Conservation (phyloP, 2,113 vertebrate genomes). For the Leiothrix lutea region DNA sequence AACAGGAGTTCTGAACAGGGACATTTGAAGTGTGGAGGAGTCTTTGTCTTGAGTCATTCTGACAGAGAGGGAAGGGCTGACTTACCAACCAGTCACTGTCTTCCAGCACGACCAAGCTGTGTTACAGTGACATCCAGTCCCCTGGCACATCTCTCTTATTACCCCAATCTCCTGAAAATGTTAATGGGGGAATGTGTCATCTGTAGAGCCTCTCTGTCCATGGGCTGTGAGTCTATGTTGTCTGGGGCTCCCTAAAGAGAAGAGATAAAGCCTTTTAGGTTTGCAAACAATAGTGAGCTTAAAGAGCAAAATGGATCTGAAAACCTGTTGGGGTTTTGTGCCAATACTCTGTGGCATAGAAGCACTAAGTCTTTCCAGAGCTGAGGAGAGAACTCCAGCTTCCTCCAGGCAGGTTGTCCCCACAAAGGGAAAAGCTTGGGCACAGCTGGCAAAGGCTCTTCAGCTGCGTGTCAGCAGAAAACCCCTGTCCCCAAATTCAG, state of each 20-base stretch:
- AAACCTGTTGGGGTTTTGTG: constrained; percentile 40
- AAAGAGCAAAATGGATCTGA: constrained; percentile 29
- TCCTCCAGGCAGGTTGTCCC: neutral
- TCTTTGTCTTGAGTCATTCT: constrained; percentile 56
- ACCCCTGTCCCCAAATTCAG: neutral
- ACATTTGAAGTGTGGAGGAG: constrained; percentile 43
- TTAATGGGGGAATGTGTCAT: neutral
- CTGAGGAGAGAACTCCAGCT: neutral
- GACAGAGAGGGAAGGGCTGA: constrained; percentile 40
- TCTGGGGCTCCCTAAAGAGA: neutral
- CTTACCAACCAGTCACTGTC: constrained; percentile 25
- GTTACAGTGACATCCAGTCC: neutral
- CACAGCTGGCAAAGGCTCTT: neutral
- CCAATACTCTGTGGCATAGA: neutral
- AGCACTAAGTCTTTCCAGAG: neutral
- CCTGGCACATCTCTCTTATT: neutral
- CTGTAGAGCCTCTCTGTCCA: accelerated
- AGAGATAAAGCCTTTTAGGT: constrained; percentile 23
- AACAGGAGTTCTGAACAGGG: constrained; percentile 27
- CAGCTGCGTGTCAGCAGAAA: accelerated
- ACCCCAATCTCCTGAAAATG: neutral
- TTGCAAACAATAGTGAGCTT: constrained; percentile 32
- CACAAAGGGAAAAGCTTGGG: neutral
- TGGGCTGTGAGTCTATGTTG: neutral
- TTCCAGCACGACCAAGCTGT: constrained; percentile 26